Evolutionary conservation across 2,888 invertebrate genomes (phyloP), one percentile per base, ranked within the genome.

Genomic region (Mimas tiliae): DNA sequence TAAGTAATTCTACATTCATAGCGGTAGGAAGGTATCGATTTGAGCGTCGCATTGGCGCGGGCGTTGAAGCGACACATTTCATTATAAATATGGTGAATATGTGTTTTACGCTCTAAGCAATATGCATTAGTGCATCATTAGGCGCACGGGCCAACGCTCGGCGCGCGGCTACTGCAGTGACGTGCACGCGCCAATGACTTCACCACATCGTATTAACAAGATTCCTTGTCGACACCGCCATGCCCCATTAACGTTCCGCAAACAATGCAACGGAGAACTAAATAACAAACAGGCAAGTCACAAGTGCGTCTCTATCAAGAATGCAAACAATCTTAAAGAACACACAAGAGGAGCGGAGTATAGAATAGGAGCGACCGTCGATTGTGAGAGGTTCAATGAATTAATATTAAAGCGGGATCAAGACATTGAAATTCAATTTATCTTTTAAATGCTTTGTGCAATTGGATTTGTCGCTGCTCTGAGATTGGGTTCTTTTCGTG

Each of bases 351-450:
- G 66, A 45, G 65, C 58, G 62, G 70, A 75, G 72, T 77, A 78
- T 81, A 76, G 70, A 77, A 79, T 78, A 75, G 72, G 72, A 72
- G 71, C 74, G 71, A 79, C 73, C 67, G 70, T 72, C 72, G 75
- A 76, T 66, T 75, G 50, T 68, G 69, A 70, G 70, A 73, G 69
- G 72, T 70, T 70, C 70, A 74, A 70, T 67, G 66, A 69, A 75
- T 80, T 72, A 77, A 80, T 79, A 79, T 75, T 77, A 71, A 77
- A 80, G 75, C 65, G 71, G 79, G 73, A 75, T 77, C 71, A 70
- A 72, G 65, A 42, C 73, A 75, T 70, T 75, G 74, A 73, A 75
- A 75, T 75, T 74, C 72, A 68, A 77, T 80, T 80, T 74, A 78
- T 77, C 71, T 70, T 72, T 74, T 58, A 72, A 69, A 75, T 70